phyloP scores from a whole-genome alignment of 2,113 vertebrate species.

The Mormoops blainvillei region DNA sequence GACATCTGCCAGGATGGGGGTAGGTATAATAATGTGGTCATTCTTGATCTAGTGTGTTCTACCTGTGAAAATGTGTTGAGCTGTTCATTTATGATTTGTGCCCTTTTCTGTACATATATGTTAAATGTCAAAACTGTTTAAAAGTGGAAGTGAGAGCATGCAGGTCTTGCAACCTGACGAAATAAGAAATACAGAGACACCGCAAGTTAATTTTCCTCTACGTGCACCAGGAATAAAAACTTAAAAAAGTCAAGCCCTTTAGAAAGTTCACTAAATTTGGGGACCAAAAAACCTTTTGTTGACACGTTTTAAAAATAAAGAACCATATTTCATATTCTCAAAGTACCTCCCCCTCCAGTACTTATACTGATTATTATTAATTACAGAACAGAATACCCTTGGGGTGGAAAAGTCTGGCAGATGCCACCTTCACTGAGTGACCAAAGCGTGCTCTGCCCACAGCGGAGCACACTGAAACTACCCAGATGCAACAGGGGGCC shows the following conservation, averaged over 20 bases:
- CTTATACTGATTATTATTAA: background rate
- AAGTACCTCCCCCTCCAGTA: no score
- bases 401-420: background rate
- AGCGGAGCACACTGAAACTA: rapidly evolving
- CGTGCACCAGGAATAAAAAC: background rate
- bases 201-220: background rate
- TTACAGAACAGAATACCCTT: background rate
- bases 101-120: background rate
- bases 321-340: background rate
- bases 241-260: background rate
- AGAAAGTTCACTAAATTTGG: background rate
- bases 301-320: background rate
- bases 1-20: rapidly evolving
- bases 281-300: background rate
- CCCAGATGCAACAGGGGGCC: no score
- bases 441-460: background rate
- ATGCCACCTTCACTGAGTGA: background rate
- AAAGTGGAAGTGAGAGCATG: background rate
- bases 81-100: background rate
- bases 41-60: background rate
- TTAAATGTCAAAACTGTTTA: background rate
- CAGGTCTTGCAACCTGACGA: background rate
- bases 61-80: background rate
- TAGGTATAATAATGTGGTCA: background rate
- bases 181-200: background rate